Base-by-base conservation (phyloP, 1,140 invertebrate species). In the Drosophila willistoni region DNA sequence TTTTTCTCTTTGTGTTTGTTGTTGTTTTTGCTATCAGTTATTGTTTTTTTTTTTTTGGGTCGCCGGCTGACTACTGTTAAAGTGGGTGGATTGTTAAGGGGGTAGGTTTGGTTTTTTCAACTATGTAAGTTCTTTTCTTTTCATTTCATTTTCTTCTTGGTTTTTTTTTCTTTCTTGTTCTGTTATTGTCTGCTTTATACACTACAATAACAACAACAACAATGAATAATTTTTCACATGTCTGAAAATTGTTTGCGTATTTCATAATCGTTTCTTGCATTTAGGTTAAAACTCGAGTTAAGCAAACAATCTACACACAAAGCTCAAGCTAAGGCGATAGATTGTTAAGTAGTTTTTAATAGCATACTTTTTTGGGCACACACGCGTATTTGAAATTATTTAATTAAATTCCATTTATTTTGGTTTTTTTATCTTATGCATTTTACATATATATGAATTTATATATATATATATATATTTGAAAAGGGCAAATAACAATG, bases 191-290 rank as follows among this genome's bases (percentile, higher is more conserved):
- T 62, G 29, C 10, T 63, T 6, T 42, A 51, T 56, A 41, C 12
- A 68, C 6, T 51, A 63, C 42, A 60, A 82, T n/a, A 55, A 55
- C 44, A 60, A 82, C 14, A 59, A 81, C 14, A 55, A 55, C 44
- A 57, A 25, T 9, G 36, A 42, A 36, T 7, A 33, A 19, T 19
- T 51, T 51, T 51, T 51, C 9, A 1, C 12, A 51, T n/a, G 44
- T 12, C 42, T 57, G 13, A 42, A 84, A 86, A 68, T 54, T 59
- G 63, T 71, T 62, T 76, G 68, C 74, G 78, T 89, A 89, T 89
- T 89, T 89, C 84, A 89, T 89, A 89, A 89, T 84, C 84, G 65
- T 62, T 73, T 73, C 64, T 68, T 44, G 77, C 57, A 83, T 78
- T 80, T 81, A 87, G 84, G 85, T 87, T 84, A 89, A 78, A 60